Percentiles rank a stretch among this genome's conserved stretches.
Conservation (phyloP, 2,797 vertebrate species). For the Percopsis omiscomaycus region DNA sequence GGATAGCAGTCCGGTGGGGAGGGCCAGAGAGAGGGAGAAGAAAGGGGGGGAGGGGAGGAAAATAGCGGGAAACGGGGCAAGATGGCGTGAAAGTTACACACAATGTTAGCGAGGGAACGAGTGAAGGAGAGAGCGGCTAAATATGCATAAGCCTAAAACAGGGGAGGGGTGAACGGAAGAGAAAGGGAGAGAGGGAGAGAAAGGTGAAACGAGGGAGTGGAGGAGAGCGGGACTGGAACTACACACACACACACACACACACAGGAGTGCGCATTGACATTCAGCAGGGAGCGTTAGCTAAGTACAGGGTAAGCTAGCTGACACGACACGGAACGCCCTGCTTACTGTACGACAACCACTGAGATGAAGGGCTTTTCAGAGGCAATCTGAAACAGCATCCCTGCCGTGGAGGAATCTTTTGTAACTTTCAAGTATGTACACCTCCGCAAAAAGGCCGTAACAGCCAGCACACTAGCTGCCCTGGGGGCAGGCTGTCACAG, state of each 20-base stretch:
- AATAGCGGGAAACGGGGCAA: background rate
- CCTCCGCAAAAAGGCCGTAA: slow-evolving; percentile 38
- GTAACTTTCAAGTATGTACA: slow-evolving; percentile 36
- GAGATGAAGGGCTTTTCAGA: slow-evolving; percentile 17
- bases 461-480: slow-evolving; percentile 29
- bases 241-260: background rate
- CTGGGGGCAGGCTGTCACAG: slow-evolving; percentile 52
- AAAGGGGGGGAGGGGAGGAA: background rate
- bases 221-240: slow-evolving; percentile 10
- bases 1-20: background rate
- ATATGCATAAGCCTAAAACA: background rate
- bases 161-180: background rate
- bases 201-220: slow-evolving; percentile 36
- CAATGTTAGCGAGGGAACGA: background rate
- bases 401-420: slow-evolving; percentile 20
- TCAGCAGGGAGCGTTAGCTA: slow-evolving; percentile 19
- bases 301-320: slow-evolving; percentile 4
- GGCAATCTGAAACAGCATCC: slow-evolving; percentile 10
- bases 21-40: slow-evolving; percentile 17
- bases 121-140: slow-evolving; percentile 1
- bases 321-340: background rate
- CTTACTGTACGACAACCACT: slow-evolving; percentile 9
- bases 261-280: slow-evolving; percentile 35
- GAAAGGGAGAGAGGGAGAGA: background rate
- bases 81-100: slow-evolving; percentile 7